These are phyloP conservation scores for Amphiprion ocellaris DNA, from an alignment of 2,113 vertebrate species.

Conservation along the genomic window DNA sequence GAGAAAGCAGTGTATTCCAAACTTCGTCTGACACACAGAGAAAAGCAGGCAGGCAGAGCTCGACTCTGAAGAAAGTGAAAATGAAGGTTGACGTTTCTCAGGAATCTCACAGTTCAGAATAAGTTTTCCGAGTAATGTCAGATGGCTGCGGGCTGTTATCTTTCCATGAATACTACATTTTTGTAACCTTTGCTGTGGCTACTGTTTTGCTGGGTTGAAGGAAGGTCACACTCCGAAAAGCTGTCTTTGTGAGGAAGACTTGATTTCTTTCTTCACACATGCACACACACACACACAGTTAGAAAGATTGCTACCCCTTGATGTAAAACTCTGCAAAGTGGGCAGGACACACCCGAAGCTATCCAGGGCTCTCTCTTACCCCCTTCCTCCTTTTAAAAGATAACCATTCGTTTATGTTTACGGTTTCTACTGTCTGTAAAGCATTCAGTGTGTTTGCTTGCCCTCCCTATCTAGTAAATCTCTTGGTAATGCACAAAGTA, in stretches of 20 bases:
- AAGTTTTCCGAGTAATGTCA: constrained; percentile 49
- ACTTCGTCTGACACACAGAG: constrained; percentile 40
- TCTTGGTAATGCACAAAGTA: no score
- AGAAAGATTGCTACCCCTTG: neutral
- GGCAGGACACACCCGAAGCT: neutral
- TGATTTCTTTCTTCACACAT: neutral
- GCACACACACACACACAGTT: neutral
- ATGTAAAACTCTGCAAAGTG: neutral
- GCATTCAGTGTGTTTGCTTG: no score
- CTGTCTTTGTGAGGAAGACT: neutral
- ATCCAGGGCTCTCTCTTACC: neutral
- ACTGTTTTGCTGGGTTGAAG: constrained; percentile 3
- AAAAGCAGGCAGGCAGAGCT: neutral
- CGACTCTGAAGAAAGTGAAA: constrained; percentile 9
- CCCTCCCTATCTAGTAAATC: no score
- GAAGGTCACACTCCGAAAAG: constrained; percentile 30
- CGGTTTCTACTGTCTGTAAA: no score
- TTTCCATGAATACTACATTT: constrained; percentile 48
- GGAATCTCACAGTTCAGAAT: constrained; percentile 8
- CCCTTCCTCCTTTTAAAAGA: neutral
- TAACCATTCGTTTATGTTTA: no score
- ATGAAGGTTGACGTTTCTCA: constrained; percentile 31
- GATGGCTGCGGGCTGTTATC: constrained; percentile 45
- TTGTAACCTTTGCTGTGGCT: constrained; percentile 48
- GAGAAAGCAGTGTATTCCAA: constrained; percentile 45